A percentile compares a stretch with the other conserved stretches of the same genome.
These are phyloP conservation scores for Cerceris ruficornis DNA, from an alignment of 2,888 invertebrate species.

Conservation along the genomic window DNA sequence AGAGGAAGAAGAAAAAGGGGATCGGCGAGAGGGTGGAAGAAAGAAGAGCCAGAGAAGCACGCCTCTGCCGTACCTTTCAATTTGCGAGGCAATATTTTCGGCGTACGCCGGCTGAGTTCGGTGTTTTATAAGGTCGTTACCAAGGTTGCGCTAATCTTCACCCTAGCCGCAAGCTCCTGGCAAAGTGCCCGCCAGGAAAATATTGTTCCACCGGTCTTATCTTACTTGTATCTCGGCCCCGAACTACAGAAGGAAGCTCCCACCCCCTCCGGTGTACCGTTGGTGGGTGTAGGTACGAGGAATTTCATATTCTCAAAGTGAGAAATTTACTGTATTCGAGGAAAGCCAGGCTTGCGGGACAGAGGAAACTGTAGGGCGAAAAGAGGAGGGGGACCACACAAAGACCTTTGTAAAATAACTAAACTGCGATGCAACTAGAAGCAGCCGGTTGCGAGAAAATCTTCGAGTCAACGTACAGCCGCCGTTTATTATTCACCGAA, in stretches of 20 bases:
- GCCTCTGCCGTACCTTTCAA: constrained; percentile 71
- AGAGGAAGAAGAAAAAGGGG: constrained; percentile 4
- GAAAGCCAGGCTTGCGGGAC: constrained; percentile 30
- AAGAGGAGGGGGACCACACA: constrained; percentile 2
- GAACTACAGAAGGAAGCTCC: constrained; percentile 14
- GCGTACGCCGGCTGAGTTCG: constrained; percentile 64
- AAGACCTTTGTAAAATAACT: constrained; percentile 43
- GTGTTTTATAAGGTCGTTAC: constrained; percentile 77
- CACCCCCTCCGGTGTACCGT: constrained; percentile 13
- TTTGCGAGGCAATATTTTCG: constrained; percentile 75
- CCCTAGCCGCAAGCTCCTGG: constrained; percentile 70
- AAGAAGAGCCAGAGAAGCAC: constrained; percentile 37
- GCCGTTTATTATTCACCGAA: constrained; percentile 26
- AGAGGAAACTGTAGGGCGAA: constrained; percentile 15
- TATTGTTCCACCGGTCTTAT: constrained; percentile 71
- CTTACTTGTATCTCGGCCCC: constrained; percentile 63
- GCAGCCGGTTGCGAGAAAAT: constrained; percentile 8
- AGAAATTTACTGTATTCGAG: constrained; percentile 67
- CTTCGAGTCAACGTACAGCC: constrained; percentile 3
- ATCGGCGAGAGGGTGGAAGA: constrained; percentile 8
- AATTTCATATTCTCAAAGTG: constrained; percentile 73
- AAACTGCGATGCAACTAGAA: constrained; percentile 22
- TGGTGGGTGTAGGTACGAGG: constrained; percentile 50
- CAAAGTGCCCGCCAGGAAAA: constrained; percentile 72
- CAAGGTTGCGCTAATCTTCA: constrained; percentile 75